These are phyloP conservation scores for Magallana gigas DNA, from an alignment of 1,140 invertebrate genomes.

Conservation along the genomic window DNA sequence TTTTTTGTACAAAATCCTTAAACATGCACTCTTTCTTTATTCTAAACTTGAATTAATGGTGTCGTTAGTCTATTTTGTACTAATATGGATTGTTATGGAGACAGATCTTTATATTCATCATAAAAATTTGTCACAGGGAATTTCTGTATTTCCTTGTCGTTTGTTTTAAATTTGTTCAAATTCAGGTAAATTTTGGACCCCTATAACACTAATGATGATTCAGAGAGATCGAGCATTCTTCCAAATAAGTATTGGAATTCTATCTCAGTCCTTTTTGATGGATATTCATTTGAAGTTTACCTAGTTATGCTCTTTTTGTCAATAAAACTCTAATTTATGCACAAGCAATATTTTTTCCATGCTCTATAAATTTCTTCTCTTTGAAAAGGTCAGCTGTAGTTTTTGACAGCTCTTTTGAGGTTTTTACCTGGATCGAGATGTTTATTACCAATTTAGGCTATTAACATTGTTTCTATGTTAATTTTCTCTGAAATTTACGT, in stretches of 20 bases:
- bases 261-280: too few species aligned
- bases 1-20: too few species aligned
- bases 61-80: neutral
- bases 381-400: neutral
- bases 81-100: neutral
- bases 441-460: neutral
- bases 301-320: neutral
- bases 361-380: slow-evolving; percentile 8
- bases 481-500: neutral
- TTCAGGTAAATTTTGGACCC: too few species aligned
- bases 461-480: neutral
- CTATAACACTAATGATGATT: too few species aligned
- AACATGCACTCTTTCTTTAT: too few species aligned
- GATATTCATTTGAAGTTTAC: neutral
- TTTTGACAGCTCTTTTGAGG: slow-evolving; percentile 8
- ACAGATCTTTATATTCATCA: neutral
- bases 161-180: too few species aligned
- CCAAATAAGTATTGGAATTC: too few species aligned
- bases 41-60: too few species aligned
- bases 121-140: too few species aligned
- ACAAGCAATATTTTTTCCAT: neutral
- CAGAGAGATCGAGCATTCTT: too few species aligned
- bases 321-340: neutral
- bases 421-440: neutral
- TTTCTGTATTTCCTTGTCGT: too few species aligned